Evolutionary conservation across 2,888 invertebrate genomes (phyloP), one percentile per base, ranked within the genome.

Genomic region (Carpatolechia fugitivella): DNA sequence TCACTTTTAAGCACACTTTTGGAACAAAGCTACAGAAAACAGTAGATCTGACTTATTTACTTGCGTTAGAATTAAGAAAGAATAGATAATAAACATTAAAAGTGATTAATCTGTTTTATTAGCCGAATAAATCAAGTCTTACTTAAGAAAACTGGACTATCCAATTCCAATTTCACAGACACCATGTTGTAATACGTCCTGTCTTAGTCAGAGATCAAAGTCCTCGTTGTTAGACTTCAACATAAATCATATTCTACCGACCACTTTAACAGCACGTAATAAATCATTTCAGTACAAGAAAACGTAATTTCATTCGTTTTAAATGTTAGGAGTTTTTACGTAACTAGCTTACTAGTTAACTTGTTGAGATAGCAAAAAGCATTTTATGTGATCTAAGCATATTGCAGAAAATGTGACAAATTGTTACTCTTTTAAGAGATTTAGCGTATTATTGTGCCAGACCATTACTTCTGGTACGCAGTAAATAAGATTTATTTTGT

Each of bases 181-280:
- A 18, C 18, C 14, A 35, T 47, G 40, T 36, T 30, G 47, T 53
- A 48, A 54, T 29, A 29, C 24, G 48, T 48, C 47, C 30, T 48
- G 33, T 48, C 48, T 18, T 11, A 54, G 38, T 46, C 13, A 14
- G 14, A 72, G 70, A 78, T 78, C 71, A 76, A 74, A 69, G 70
- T 65, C 54, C 54, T 60, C 54, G 57, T 60, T 77, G 71, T 72
- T 63, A 20, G 41, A 36, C 56, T 61, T 63, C 7, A 40, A 30
- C 56, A 62, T 76, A 70, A 78, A 75, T 77, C 66, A 65, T 59
- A 57, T 58, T 69, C 64, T 44, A 24, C 14, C 38, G 50, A n/a
- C 49, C 48, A 54, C 36, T 54, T 57, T 55, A 54, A 41, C 55
- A 60, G 58, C 56, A 54, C 38, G 40, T 52, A 40, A 62, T 64